Evolutionary conservation across 2,113 vertebrate genomes (phyloP), one percentile per base, ranked within the genome.

Genomic region (Castor canadensis): DNA sequence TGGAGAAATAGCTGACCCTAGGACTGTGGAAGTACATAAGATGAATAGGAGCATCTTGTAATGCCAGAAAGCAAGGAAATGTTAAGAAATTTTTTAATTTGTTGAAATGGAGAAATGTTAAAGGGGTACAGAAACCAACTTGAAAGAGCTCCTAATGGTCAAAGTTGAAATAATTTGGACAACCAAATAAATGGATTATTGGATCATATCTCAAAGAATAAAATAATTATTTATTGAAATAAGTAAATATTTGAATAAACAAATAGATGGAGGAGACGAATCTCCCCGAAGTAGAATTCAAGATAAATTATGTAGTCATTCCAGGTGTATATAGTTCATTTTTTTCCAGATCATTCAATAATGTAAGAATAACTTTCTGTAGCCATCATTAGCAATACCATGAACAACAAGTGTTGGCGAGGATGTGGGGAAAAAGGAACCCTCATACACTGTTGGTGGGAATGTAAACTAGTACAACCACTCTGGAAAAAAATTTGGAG

Each of bases 171-270:
- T 11, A 56, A 38, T 86, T 47, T 73, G 47, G 77, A 66, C 73
- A 43, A 56, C 30, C 49, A 93, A 91, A 62, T 94, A 85, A 73
- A 64, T 72, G 54, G 87, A 73, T 38, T 35, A 60, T 15, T 94
- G 67, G n/a, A 66, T 84, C 79, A 49, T 82, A 95, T 91, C 43
- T 89, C n/a, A 69, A 84, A 94, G 15, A 56, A 77, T 81, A 87
- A 94, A 83, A 35, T 87, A 95, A 95, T 92, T 81, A 92, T 26
- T 22, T 66, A 85, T 47, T 75, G 54, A n/a, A n/a, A n/a, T n/a
- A n/a, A n/a, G n/a, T n/a, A n/a, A n/a, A n/a, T n/a, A n/a, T 80
- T 17, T 89, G 35, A 72, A 87, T 80, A 89, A 86, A 94, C 73
- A 76, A 86, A 77, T 75, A 66, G 81, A 72, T 72, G 49, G 73